Evolutionary conservation across 2,888 invertebrate species (phyloP).

Genomic region (Enchytraeus crypticus): DNA sequence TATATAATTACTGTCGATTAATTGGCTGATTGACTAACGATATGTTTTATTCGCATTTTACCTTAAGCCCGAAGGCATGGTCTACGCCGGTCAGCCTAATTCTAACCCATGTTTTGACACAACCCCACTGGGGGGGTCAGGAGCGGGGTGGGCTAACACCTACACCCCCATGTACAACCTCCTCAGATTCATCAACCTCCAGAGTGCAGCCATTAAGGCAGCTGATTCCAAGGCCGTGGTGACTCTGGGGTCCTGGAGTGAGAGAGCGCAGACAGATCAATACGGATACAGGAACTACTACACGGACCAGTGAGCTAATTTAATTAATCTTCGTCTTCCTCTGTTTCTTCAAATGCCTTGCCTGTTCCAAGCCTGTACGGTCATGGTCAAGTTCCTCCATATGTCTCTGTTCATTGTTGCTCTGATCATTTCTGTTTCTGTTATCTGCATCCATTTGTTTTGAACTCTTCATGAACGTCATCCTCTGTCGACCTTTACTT

Average conservation of each 20-base stretch:
- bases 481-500: too few relatives aligned
- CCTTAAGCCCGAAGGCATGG: constrained; percentile 31
- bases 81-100: constrained; percentile 25
- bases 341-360: too few relatives aligned
- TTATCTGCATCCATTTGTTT: too few relatives aligned
- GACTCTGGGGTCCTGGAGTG: constrained; percentile 30
- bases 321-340: too few relatives aligned
- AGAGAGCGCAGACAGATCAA: constrained; percentile 24
- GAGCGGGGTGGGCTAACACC: constrained; percentile 35
- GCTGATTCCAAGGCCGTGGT: constrained; percentile 27
- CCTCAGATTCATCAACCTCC: constrained; percentile 33
- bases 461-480: too few relatives aligned
- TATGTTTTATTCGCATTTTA: too few relatives aligned
- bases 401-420: too few relatives aligned
- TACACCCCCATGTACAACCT: constrained; percentile 29
- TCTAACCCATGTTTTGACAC: constrained; percentile 34
- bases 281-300: constrained; percentile 27
- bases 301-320: constrained; percentile 23
- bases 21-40: too few relatives aligned
- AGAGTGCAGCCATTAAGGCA: constrained; percentile 28
- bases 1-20: too few relatives aligned
- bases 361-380: too few relatives aligned
- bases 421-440: too few relatives aligned
- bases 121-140: constrained; percentile 26
- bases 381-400: too few relatives aligned